phyloP scores from a whole-genome alignment of 35 echinoderm and acorn worm species.

The Anneissia japonica region DNA sequence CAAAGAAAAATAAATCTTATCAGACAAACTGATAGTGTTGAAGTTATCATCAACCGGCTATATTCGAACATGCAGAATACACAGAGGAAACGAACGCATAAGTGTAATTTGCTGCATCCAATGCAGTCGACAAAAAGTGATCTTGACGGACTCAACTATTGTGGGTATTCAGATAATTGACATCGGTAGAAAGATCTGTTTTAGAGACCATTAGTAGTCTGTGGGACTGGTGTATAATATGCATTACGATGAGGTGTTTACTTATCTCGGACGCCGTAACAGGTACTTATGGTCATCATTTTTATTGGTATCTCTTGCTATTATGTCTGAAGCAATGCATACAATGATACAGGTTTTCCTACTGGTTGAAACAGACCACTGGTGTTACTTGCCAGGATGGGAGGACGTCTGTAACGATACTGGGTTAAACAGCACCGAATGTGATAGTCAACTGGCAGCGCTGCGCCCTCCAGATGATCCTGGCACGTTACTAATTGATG shows the following conservation, averaged over 20 bases:
- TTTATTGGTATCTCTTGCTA: neutral
- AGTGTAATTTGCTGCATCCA: no score
- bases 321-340: neutral
- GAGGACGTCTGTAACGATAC: neutral
- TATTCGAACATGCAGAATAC: no score
- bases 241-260: neutral
- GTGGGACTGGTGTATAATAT: neutral
- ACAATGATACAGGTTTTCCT: neutral
- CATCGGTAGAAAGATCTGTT: no score
- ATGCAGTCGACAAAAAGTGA: no score
- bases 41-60: no score
- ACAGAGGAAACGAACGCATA: no score
- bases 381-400: neutral
- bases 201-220: no score
- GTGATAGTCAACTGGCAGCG: neutral
- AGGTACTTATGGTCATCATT: neutral
- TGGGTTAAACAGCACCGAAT: neutral
- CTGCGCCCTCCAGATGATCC: neutral
- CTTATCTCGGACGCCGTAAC: neutral
- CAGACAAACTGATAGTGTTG: no score
- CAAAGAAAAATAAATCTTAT: no score
- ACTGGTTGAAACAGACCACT: neutral
- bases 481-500: neutral
- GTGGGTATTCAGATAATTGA: no score
- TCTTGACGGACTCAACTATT: no score